Base-by-base conservation (phyloP, 2,888 invertebrate genomes). In the Stictocephala bisonia region DNA sequence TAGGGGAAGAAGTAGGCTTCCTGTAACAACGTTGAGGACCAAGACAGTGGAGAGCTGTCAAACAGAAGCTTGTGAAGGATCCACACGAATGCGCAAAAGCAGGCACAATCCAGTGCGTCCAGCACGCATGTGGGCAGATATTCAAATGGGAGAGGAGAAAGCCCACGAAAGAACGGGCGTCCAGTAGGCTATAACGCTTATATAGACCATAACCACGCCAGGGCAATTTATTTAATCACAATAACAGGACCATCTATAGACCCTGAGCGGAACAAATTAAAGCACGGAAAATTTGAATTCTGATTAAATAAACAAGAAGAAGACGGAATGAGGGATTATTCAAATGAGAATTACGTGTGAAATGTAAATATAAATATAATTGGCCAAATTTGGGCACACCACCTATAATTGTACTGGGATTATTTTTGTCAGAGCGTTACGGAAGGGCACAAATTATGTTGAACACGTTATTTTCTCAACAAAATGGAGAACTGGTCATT, bases 161-260 rank as follows among this genome's bases (percentile, higher is more conserved):
- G 60, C 60, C 31, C 4, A 35, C 13, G 20, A 18, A 15, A 40
- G 22, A 56, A 18, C 29, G 15, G 2, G 4, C 18, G 40, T 40
- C 60, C 35, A 29, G 4, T 40, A 22, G 56, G 56, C 29, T 60
- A 6, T 60, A 60, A 60, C 60, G 35, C 40, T 35, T 60, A 60
- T 60, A 60, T 60, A 60, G 60, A 60, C 60, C 60, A 60, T 60
- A 60, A 60, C 60, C 35, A 31, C 6, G 24, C 35, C 2, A 27
- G 31, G 35, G 60, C 40, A 60, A 60, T 60, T 60, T 60, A 22
- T 60, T 40, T 60, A 60, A 60, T 60, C 60, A 60, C 60, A 60
- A 22, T 60, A 60, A 60, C 60, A 35, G 60, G 60, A 60, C 60
- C 22, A 22, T 40, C 60, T 40, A 60, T 60, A 40, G 20, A 40